These are phyloP conservation scores for human DNA, from an alignment of 2,113 vertebrate species.

Conservation along the genomic window GRCh38 chr4:76311001-76311500, in stretches of 20 bases:
- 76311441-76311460: not conserved
- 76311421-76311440: not conserved
- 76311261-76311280: not conserved
- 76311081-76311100: slow-evolving; percentile 44
- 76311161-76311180: not conserved
- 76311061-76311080: slow-evolving; percentile 33
- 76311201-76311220: slow-evolving; percentile 26
- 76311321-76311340: not conserved
- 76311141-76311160: slow-evolving; percentile 37
- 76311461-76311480: not conserved
- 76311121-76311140: slow-evolving; percentile 50
- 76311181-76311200: slow-evolving; percentile 26
- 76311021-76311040: not conserved
- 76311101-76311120: slow-evolving; percentile 64
- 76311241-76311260: not conserved
- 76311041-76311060: not conserved
- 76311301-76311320: slow-evolving; percentile 27
- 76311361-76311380: slow-evolving; percentile 36
- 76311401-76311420: not conserved
- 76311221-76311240: not conserved
- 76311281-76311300: not conserved
- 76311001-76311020: not conserved
- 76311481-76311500: not conserved
- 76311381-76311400: not conserved
- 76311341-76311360: not conserved